Evolutionary conservation across 2,888 invertebrate genomes (phyloP), one percentile per base, ranked within the genome.

Genomic region (Ornithoptera alexandrae): DNA sequence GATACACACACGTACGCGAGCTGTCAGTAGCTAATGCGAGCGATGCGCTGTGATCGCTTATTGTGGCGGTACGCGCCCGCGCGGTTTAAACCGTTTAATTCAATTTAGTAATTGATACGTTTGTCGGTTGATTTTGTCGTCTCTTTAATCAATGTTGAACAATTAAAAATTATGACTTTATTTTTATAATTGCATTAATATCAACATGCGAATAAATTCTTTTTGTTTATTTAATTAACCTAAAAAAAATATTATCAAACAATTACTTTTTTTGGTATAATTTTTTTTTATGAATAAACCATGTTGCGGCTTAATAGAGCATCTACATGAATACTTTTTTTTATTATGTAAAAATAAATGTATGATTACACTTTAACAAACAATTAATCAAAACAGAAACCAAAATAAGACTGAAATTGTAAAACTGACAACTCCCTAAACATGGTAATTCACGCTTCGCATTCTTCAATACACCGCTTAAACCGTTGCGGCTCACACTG

Each of bases 71-170:
- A 85, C 85, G 86, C 84, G 82, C 81, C 81, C 87, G 85, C 86
- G 85, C 88, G 89, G 87, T 84, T 89, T 89, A 88, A 87, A 87
- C 85, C 89, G 89, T 87, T 92, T 91, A 91, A 92, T 92, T 92
- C 89, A 91, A 92, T 92, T 91, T 90, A 88, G 90, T 91, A 90
- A 91, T 91, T 92, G 90, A 91, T 90, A 90, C 86, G 86, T 89
- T 89, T 87, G 87, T 85, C 83, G 85, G 84, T 83, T 82, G 83
- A 83, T 82, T 86, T 85, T 83, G 79, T 81, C 78, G 76, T 79
- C 81, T 81, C 82, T 76, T 75, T 77, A 73, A 74, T 75, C 70
- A 75, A 74, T 74, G 74, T 74, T 77, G 69, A 70, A 68, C 67
- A 72, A 73, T 62, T 71, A 67, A 66, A 71, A 60, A 65, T 72